Evolutionary conservation across 2,797 vertebrate genomes (phyloP).

Genomic region (Coregonus sp.): DNA sequence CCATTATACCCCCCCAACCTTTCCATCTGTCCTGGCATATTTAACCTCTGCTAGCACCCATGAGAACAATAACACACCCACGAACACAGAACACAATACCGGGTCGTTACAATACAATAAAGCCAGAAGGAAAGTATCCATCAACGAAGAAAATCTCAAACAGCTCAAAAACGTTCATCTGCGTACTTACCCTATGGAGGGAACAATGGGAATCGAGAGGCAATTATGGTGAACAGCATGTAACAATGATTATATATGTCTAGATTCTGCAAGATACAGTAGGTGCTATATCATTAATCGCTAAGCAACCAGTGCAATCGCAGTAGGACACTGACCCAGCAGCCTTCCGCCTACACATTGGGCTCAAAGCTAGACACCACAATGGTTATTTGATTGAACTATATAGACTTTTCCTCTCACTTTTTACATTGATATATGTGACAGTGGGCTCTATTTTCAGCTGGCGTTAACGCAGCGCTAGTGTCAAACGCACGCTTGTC

Average conservation of each 20-base stretch:
- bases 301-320: slow-evolving; percentile 60
- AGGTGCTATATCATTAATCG: slow-evolving; percentile 66
- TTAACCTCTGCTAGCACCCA: no score
- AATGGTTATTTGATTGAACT: neutral
- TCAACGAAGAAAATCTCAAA: slow-evolving; percentile 18
- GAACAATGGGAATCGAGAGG: slow-evolving; percentile 59
- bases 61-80: no score
- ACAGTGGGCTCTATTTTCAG: no score
- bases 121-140: slow-evolving; percentile 38
- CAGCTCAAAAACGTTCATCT: slow-evolving; percentile 29
- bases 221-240: slow-evolving; percentile 72
- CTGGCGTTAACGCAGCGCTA: no score
- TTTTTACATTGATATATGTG: neutral
- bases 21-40: no score
- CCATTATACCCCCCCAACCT: no score
- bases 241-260: slow-evolving; percentile 53
- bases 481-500: no score
- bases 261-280: slow-evolving; percentile 17
- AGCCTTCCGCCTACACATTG: slow-evolving; percentile 4
- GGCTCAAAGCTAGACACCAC: neutral
- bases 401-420: neutral
- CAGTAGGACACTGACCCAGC: slow-evolving; percentile 38
- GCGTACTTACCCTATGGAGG: slow-evolving; percentile 35
- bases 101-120: slow-evolving; percentile 7
- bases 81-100: no score